Conservation (phyloP, 2,797 vertebrate genomes). For the Linurgus olivaceus region DNA sequence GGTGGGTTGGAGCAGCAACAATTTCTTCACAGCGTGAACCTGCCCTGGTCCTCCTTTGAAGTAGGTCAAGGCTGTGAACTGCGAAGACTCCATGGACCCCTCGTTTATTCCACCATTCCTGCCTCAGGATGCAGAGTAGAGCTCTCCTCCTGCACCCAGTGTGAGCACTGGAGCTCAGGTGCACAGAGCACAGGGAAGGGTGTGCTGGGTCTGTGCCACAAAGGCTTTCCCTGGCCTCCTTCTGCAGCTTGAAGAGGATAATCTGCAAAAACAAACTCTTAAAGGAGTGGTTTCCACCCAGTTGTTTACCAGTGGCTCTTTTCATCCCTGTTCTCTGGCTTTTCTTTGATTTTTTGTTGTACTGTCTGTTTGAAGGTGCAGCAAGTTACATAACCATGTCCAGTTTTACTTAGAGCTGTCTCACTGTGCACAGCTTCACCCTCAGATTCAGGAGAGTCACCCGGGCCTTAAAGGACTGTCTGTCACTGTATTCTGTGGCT, state of each 20-base stretch:
- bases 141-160: not conserved
- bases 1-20: conserved; percentile 27
- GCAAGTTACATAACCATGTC: not conserved
- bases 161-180: not conserved
- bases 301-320: not conserved
- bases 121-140: not conserved
- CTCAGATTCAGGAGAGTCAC: not conserved
- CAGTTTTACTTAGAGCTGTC: not conserved
- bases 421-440: not conserved
- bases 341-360: not conserved
- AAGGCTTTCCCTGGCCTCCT: not conserved
- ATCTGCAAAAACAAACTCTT: not conserved
- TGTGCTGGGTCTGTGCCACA: not conserved
- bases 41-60: conserved; percentile 22
- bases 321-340: not conserved
- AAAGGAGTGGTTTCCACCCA: not conserved
- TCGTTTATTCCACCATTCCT: not conserved
- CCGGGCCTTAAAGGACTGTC: not conserved
- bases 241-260: not conserved
- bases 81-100: not conserved
- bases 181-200: not conserved
- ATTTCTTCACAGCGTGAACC: conserved; percentile 47
- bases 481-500: not conserved
- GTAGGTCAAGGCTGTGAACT: conserved; percentile 35
- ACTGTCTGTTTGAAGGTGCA: not conserved